These are phyloP conservation scores for Oncorhynchus gorbuscha DNA, from an alignment of 2,113 vertebrate species.

Conservation along the genomic window DNA sequence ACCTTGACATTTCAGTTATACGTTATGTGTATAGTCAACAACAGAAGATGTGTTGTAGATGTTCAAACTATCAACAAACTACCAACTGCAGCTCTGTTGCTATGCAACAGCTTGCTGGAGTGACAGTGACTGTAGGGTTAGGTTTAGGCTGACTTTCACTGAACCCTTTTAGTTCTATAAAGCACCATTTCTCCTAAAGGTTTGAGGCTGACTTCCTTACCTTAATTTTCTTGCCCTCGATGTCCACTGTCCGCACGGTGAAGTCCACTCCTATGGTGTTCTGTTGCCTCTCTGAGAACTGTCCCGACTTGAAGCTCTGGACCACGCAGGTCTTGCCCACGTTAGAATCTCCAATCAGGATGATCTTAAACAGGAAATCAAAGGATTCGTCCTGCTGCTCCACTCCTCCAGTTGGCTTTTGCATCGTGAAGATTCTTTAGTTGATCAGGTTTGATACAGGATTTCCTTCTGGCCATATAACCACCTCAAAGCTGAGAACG, in stretches of 20 bases:
- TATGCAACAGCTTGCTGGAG: too few species aligned
- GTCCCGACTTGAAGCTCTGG: slow-evolving; percentile 88
- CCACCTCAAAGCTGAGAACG: too few species aligned
- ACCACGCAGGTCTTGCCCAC: slow-evolving; percentile 97
- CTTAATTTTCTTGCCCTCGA: slow-evolving; percentile 93
- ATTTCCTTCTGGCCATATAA: too few species aligned
- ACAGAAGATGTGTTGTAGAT: too few species aligned
- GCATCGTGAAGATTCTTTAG: slow-evolving; percentile 69
- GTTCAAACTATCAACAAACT: too few species aligned
- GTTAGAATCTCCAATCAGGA: slow-evolving; percentile 94
- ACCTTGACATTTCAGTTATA: too few species aligned
- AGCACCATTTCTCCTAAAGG: not conserved
- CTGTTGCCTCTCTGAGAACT: slow-evolving; percentile 84
- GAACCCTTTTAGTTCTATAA: too few species aligned
- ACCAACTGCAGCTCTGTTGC: too few species aligned
- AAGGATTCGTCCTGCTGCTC: slow-evolving; percentile 80
- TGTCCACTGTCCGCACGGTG: slow-evolving; percentile 84
- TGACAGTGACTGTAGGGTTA: too few species aligned
- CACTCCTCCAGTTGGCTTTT: slow-evolving; percentile 53
- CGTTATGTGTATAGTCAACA: too few species aligned
- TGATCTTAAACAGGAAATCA: slow-evolving; percentile 95
- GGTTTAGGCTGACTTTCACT: too few species aligned
- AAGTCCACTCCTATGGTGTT: slow-evolving; percentile 98
- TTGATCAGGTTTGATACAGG: too few species aligned
- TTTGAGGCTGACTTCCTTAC: slow-evolving; percentile 61